phyloP scores from a whole-genome alignment of 2,113 vertebrate species.

The Leiothrix lutea region DNA sequence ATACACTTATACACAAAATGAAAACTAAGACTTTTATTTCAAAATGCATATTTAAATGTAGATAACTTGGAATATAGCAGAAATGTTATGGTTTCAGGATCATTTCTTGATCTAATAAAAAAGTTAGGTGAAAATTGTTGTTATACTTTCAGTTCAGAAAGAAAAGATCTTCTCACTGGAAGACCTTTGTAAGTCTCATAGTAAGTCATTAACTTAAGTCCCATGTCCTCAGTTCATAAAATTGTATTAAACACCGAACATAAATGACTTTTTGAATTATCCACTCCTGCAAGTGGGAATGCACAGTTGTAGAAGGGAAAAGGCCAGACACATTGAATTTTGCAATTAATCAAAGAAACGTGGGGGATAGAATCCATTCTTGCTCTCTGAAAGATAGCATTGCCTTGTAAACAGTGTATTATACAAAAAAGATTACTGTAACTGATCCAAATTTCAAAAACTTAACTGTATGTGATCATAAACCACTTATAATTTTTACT shows the following conservation, averaged over 20 bases:
- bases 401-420: background rate
- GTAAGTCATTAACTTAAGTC: background rate
- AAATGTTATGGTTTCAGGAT: background rate
- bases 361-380: background rate
- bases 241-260: background rate
- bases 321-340: background rate
- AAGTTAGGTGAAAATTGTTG: background rate
- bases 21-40: background rate
- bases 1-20: background rate
- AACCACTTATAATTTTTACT: background rate
- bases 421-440: background rate
- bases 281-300: background rate
- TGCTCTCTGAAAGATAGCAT: background rate
- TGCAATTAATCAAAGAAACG: background rate
- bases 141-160: background rate
- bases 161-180: background rate
- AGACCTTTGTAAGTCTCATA: background rate
- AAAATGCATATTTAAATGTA: background rate
- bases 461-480: background rate
- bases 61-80: background rate
- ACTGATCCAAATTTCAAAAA: background rate
- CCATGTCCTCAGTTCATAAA: background rate
- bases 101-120: background rate
- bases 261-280: background rate
- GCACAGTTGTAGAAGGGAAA: background rate